Evolutionary conservation across 2,113 vertebrate genomes (phyloP).

Genomic region (Loxodonta africana): DNA sequence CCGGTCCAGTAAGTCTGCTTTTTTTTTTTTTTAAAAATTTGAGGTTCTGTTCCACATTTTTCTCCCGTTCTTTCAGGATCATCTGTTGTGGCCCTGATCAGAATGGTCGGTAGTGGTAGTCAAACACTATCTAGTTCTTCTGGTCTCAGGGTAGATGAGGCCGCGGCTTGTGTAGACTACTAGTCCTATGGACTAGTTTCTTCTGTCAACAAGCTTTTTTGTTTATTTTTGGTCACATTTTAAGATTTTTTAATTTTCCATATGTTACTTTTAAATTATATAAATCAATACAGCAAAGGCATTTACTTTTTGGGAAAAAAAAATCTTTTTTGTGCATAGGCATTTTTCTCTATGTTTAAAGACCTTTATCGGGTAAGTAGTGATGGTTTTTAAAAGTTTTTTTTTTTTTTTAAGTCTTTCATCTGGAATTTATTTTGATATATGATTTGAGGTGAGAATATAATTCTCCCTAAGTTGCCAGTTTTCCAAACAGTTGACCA

Average conservation of each 20-base stretch:
- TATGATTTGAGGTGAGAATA: background rate
- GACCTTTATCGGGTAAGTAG: conserved; percentile 3
- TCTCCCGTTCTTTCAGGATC: no score
- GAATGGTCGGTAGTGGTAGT: no score
- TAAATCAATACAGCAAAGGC: background rate
- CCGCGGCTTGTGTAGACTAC: no score
- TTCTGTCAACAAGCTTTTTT: background rate
- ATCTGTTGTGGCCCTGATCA: no score
- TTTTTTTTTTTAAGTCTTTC: background rate
- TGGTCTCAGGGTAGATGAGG: no score
- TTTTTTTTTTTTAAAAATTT: no score
- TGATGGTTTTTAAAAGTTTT: background rate
- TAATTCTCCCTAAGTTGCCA: background rate
- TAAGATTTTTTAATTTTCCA: conserved; percentile 15
- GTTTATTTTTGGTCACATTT: conserved; percentile 54
- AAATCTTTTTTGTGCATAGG: background rate
- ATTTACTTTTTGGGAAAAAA: conserved; percentile 10
- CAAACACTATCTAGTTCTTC: no score
- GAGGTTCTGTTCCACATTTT: no score
- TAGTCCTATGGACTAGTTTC: no score
- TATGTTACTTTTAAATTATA: conserved; percentile 15
- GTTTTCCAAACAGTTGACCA: background rate
- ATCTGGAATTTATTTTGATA: conserved; percentile 33
- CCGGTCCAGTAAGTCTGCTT: no score
- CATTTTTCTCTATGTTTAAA: conserved; percentile 12